Percentiles rank a stretch among this genome's conserved stretches.
These are phyloP conservation scores for Scaptomyza graminum DNA, from an alignment of 1,140 invertebrate genomes.

Conservation along the genomic window DNA sequence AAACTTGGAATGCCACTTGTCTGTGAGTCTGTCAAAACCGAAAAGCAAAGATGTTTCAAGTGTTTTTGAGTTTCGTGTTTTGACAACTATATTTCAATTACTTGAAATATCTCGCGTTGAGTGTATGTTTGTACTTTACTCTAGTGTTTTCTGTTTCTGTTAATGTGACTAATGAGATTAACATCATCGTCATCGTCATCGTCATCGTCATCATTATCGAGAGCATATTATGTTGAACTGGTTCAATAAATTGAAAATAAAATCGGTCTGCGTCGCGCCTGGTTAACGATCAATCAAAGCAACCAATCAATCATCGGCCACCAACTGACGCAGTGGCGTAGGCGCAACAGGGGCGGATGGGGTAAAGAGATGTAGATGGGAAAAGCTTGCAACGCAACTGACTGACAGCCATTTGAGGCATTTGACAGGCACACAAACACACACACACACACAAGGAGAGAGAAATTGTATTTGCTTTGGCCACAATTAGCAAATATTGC, in stretches of 20 bases:
- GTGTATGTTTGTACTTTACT: constrained; percentile 8
- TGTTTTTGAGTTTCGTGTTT: constrained; percentile 33
- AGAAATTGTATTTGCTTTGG: constrained; percentile 35
- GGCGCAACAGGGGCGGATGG: not conserved
- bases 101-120: constrained; percentile 18
- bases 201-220: not conserved
- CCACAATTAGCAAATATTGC: constrained; percentile 40
- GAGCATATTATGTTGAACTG: constrained; percentile 4
- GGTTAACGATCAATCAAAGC: constrained; percentile 46
- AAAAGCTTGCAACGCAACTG: constrained; percentile 21
- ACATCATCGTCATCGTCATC: constrained; percentile 24
- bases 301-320: constrained; percentile 34
- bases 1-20: constrained; percentile 23
- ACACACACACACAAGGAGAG: not conserved
- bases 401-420: constrained; percentile 37
- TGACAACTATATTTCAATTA: constrained; percentile 48
- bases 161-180: constrained; percentile 37
- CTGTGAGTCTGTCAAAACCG: constrained; percentile 31
- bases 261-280: not conserved
- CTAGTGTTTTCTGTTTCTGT: constrained; percentile 7
- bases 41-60: constrained; percentile 29
- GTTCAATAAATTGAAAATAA: constrained; percentile 23
- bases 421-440: constrained; percentile 20
- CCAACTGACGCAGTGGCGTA: not conserved
- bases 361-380: not conserved